Conservation (phyloP, 1,140 invertebrate genomes). For the Cyrtorhinus lividipennis region DNA sequence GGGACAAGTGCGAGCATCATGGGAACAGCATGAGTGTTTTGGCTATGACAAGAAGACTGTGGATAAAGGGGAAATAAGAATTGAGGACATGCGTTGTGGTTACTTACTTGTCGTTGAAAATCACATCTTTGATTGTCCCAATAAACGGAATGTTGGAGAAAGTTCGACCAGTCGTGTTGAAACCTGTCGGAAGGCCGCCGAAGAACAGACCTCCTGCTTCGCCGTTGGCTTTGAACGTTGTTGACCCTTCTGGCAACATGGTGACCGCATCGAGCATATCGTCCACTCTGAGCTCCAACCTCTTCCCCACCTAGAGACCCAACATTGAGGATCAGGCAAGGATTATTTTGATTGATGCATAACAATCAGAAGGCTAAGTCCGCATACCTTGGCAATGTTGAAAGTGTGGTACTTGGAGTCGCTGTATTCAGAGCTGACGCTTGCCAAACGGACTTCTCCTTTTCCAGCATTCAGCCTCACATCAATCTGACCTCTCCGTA, state of each 20-base stretch:
- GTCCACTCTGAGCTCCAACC: slow-evolving; percentile 50
- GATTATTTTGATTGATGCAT: not conserved
- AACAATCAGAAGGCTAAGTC: not conserved
- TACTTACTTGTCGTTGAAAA: slow-evolving; percentile 64
- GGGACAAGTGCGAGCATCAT: too few species aligned
- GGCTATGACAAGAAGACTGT: too few species aligned
- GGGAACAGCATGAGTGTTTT: too few species aligned
- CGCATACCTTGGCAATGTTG: slow-evolving; percentile 34
- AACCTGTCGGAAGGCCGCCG: slow-evolving; percentile 36
- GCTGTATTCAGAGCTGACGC: slow-evolving; percentile 28
- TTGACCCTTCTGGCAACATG: slow-evolving; percentile 32
- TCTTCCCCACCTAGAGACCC: slow-evolving; percentile 31
- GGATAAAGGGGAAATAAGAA: too few species aligned
- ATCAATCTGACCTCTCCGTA: slow-evolving; percentile 47
- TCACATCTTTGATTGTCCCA: slow-evolving; percentile 65
- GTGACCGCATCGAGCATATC: slow-evolving; percentile 31
- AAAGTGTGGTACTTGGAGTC: slow-evolving; percentile 36
- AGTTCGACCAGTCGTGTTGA: slow-evolving; percentile 38
- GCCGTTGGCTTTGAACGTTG: slow-evolving; percentile 36
- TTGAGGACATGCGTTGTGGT: too few species aligned
- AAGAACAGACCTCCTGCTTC: slow-evolving; percentile 32
- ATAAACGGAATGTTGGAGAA: slow-evolving; percentile 38
- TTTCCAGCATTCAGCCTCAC: slow-evolving; percentile 52
- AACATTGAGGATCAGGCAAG: not conserved
- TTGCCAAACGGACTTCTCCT: slow-evolving; percentile 36